Base-by-base conservation (phyloP, 2,113 vertebrate genomes). In the Sander lucioperca region DNA sequence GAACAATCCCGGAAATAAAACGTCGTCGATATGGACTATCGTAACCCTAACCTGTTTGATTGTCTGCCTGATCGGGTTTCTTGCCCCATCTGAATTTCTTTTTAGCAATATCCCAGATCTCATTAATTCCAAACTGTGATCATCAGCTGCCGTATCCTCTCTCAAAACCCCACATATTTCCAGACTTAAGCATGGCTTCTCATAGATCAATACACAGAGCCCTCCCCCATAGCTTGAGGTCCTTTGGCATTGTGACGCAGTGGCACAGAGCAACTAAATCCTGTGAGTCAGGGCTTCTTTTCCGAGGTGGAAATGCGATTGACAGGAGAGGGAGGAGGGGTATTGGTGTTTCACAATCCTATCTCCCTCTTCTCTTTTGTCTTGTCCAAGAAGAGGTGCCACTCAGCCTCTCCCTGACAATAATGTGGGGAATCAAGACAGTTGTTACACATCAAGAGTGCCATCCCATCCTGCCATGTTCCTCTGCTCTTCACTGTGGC, bases 361-460 rank as follows among this genome's bases (percentile, higher is more conserved):
- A 3, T 47, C n/a, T 57, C 36, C 30, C 27, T 36, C 65, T 82
- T 48, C 50, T 66, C 45, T 63, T 78, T 66, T 16, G 4, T 59
- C 56, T 73, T 19, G 45, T 84, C 77, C 61, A 87, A 75, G 23
- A 79, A 6, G 47, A 51, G 19, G 2, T 43, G 51, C n/a, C 75
- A 71, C 65, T 89, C 68, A 80, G 66, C 15, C 53, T 63, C 70
- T 39, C 74, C 51, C 19, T 45, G 64, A 57, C 82, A 74, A 77
- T 70, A 83, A 86, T 75, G 77, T 64, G 75, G 54, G 47, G 57
- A 80, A 80, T 81, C 64, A 64, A 79, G 59, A 64, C 47, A 39
- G 59, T 36, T 79, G 27, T 51, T n/a, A 54, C 36, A 75, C 61
- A 62, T 25, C 13, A 9, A 36, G 27, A 43, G 6, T 45, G 3